Evolutionary conservation across 2,113 vertebrate genomes (phyloP).

Genomic region (Lepus europaeus): DNA sequence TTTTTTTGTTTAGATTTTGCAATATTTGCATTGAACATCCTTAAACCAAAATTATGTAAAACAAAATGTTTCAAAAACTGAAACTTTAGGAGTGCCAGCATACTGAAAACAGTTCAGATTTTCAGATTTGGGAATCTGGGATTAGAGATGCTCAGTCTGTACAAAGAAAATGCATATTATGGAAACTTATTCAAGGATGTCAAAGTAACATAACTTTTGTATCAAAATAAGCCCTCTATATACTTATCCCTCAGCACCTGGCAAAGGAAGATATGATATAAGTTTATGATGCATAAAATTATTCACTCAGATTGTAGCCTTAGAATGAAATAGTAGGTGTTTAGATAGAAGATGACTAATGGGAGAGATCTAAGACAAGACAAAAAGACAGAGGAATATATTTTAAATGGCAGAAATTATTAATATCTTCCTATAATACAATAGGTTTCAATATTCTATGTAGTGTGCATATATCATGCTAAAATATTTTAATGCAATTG

Average conservation of each 20-base stretch:
- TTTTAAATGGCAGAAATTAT: conserved; percentile 30
- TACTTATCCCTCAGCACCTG: neutral
- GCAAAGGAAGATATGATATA: neutral
- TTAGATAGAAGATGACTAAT: neutral
- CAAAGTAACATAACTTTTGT: no score
- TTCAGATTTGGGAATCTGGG: no score
- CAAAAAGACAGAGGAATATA: neutral
- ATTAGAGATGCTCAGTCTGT: no score
- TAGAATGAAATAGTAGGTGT: neutral
- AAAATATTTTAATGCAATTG: conserved; percentile 9
- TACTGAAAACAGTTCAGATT: no score
- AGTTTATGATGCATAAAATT: neutral
- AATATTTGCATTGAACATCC: neutral
- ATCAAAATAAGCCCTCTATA: no score
- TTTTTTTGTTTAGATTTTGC: neutral
- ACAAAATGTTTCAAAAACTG: neutral
- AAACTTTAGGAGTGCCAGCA: neutral
- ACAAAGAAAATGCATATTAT: no score
- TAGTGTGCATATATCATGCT: neutral
- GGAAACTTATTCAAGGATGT: no score
- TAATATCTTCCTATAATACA: neutral
- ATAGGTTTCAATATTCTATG: neutral
- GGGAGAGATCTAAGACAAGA: neutral
- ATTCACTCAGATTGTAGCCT: neutral
- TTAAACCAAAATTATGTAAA: neutral